These are phyloP conservation scores for Cantharis flavilabris DNA, from an alignment of 2,888 invertebrate genomes.

Conservation along the genomic window DNA sequence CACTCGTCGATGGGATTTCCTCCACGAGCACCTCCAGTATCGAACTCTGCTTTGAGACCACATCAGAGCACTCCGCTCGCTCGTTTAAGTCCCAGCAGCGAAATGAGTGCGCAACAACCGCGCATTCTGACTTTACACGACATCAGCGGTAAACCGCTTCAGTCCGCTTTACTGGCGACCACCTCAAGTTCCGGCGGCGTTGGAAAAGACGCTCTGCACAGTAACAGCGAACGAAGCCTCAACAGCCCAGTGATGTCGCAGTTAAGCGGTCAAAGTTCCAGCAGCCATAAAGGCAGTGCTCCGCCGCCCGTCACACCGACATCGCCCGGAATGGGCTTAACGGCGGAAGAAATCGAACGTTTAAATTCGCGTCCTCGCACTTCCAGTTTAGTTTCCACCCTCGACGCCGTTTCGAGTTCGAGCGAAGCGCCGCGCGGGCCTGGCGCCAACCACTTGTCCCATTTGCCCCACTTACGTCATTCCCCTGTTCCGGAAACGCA, in stretches of 20 bases:
- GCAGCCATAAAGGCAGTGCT: conserved; percentile 73
- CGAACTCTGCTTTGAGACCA: conserved; percentile 71
- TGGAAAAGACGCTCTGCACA: conserved; percentile 86
- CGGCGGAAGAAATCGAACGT: conserved; percentile 91
- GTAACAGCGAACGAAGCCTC: conserved; percentile 88
- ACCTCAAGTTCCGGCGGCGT: conserved; percentile 88
- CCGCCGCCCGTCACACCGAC: conserved; percentile 70
- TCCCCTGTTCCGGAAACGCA: conserved; percentile 74
- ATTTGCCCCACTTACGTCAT: conserved; percentile 73
- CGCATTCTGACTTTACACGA: conserved; percentile 91
- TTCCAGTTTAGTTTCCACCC: conserved; percentile 87
- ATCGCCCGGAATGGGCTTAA: conserved; percentile 80
- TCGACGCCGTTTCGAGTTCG: conserved; percentile 92
- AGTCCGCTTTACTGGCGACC: conserved; percentile 86
- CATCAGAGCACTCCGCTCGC: conserved; percentile 92
- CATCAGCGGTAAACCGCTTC: conserved; percentile 90
- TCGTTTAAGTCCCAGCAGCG: conserved; percentile 88
- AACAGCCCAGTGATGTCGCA: conserved; percentile 94
- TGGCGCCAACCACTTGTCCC: conserved; percentile 68
- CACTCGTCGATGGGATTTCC: conserved; percentile 77
- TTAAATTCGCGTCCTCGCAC: conserved; percentile 86
- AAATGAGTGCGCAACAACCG: conserved; percentile 88
- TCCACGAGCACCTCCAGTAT: conserved; percentile 72
- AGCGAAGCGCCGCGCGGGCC: conserved; percentile 78
- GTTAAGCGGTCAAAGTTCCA: conserved; percentile 83